These are phyloP conservation scores for Silurus meridionalis DNA, from an alignment of 2,113 vertebrate species.

Conservation along the genomic window DNA sequence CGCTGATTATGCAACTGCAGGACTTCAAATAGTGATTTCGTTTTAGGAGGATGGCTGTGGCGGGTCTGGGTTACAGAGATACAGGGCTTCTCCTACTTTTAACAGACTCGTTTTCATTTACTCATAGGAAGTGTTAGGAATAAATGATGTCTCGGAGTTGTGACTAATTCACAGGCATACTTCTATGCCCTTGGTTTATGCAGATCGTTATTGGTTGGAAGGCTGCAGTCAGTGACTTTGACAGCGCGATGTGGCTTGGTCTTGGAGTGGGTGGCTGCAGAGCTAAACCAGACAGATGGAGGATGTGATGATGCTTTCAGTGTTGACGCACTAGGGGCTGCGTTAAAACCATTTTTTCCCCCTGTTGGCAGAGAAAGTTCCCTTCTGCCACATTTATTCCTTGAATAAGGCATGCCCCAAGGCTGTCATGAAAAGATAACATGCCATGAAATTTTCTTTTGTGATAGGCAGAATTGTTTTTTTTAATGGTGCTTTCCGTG, in stretches of 20 bases:
- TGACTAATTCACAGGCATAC: slow-evolving; percentile 1
- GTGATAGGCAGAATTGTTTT: slow-evolving; percentile 1
- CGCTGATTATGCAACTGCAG: background rate
- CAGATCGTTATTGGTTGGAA: slow-evolving; percentile 18
- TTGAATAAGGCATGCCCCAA: slow-evolving; percentile 37
- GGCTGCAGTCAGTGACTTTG: slow-evolving; percentile 25
- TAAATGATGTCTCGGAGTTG: background rate
- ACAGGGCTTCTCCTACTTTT: background rate
- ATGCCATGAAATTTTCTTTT: slow-evolving; percentile 22
- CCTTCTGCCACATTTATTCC: slow-evolving; percentile 31
- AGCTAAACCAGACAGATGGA: slow-evolving; percentile 36
- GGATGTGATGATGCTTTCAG: slow-evolving; percentile 41
- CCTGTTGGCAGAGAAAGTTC: slow-evolving; percentile 26
- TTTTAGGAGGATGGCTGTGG: background rate
- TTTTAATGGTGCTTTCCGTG: background rate
- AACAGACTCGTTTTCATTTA: background rate
- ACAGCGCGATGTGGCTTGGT: background rate
- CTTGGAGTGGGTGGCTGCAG: slow-evolving; percentile 33
- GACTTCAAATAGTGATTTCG: background rate
- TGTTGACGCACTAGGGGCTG: slow-evolving; percentile 35
- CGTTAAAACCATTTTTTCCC: slow-evolving; percentile 13
- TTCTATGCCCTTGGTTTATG: slow-evolving; percentile 19
- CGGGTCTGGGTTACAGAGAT: background rate
- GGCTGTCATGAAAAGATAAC: slow-evolving; percentile 20
- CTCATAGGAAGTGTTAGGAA: slow-evolving; percentile 6